These are phyloP conservation scores for Chroicocephalus ridibundus DNA, from an alignment of 2,113 vertebrate species.

Conservation along the genomic window DNA sequence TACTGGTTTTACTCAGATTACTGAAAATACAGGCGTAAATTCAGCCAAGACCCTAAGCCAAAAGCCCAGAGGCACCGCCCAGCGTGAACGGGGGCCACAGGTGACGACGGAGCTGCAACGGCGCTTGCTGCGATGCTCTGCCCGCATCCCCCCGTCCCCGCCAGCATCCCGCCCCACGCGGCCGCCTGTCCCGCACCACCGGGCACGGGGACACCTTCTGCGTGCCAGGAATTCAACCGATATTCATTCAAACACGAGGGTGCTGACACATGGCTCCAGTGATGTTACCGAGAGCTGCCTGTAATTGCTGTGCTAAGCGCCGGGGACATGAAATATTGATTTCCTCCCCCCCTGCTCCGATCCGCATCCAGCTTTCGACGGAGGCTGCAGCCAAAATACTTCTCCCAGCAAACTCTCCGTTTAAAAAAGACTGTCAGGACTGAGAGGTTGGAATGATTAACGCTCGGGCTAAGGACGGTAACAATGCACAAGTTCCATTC, in stretches of 20 bases:
- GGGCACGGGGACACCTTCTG: background rate
- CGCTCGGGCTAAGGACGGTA: background rate
- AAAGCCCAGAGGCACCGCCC: background rate
- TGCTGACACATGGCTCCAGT: background rate
- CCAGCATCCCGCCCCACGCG: background rate
- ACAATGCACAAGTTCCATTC: background rate
- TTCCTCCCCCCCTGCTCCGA: background rate
- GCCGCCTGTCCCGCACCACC: background rate
- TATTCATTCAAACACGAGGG: background rate
- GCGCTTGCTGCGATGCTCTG: background rate
- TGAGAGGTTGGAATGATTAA: background rate
- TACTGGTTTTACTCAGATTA: background rate
- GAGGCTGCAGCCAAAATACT: background rate
- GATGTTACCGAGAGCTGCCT: background rate
- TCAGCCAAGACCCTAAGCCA: background rate
- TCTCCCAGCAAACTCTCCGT: background rate
- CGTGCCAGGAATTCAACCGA: background rate
- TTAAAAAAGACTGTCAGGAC: background rate
- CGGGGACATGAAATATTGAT: background rate
- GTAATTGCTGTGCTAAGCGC: conserved; percentile 6
- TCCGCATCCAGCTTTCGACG: background rate
- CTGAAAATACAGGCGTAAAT: accelerated
- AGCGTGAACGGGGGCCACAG: accelerated
- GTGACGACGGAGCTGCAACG: background rate
- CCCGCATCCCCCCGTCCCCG: background rate